Base-by-base conservation (phyloP, 2,888 invertebrate genomes). In the Maniola hyperantus region DNA sequence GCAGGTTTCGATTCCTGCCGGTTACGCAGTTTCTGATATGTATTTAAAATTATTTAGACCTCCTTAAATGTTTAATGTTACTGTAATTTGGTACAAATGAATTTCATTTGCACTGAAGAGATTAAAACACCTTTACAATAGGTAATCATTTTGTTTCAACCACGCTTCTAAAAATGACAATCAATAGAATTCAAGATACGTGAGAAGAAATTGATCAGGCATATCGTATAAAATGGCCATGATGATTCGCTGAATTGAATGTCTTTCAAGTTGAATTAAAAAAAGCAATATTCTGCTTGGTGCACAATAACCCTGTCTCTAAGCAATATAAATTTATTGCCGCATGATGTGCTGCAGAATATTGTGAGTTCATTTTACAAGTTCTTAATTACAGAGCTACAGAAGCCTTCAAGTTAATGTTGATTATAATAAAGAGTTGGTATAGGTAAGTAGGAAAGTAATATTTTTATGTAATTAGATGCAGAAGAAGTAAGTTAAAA, bases 91-190 rank as follows among this genome's bases (percentile, higher is more conserved):
- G 11, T 42, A 42, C 11, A 42, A 13, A 13, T 13, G 5, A n/a
- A 44, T 15, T 7, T 46, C 6, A 7, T 15, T 8, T 2, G 6
- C 8, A 46, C 15, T 46, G 15, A 44, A 44, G 6, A 46, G 15
- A 18, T 6, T 15, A 15, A 46, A 46, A 15, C 18, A 46, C 15
- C 15, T 15, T 18, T 7, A 15, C 0, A 46, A 15, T 15, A n/a
- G n/a, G n/a, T n/a, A n/a, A n/a, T n/a, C n/a, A 46, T 46, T 7
- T 15, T 18, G 8, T 57, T 57, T n/a, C n/a, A n/a, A 75, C 78
- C 77, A 39, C 11, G 13, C 33, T 64, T 8, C 33, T 18, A 42
- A 57, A 26, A 39, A 57, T 57, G 11, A 13, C 39, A 39, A 11
- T 57, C 13, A 13, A 57, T 42, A 57, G 39, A 53, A 26, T 46